These are phyloP conservation scores for Prinia subflava DNA, from an alignment of 2,113 vertebrate genomes.

Conservation along the genomic window DNA sequence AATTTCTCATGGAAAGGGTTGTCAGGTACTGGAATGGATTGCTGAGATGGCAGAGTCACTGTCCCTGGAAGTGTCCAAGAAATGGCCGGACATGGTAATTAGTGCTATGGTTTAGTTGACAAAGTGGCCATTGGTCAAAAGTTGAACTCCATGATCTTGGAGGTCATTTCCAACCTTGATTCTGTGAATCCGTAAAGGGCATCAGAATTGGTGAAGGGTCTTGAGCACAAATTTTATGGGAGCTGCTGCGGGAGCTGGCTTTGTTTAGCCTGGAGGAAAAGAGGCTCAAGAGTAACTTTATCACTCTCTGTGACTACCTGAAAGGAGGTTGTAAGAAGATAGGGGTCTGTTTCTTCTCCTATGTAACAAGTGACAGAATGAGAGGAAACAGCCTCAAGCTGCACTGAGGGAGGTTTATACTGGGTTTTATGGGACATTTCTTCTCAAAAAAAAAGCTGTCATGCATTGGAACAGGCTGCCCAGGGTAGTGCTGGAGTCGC, in stretches of 20 bases:
- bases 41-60: not conserved
- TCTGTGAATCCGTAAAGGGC: not conserved
- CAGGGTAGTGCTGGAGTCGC: not conserved
- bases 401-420: not conserved
- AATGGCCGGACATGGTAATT: not conserved
- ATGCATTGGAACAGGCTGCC: not conserved
- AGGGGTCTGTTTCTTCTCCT: not conserved
- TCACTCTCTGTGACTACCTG: not conserved
- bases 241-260: not conserved
- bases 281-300: not conserved
- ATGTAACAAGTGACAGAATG: not conserved
- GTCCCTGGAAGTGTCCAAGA: not conserved
- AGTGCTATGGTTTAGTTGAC: not conserved
- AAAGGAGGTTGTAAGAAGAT: not conserved
- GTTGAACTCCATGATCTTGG: not conserved
- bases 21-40: not conserved
- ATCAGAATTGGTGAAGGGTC: not conserved
- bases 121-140: not conserved
- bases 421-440: not conserved
- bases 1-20: not conserved
- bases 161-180: not conserved
- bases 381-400: not conserved
- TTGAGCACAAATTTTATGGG: not conserved
- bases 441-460: not conserved
- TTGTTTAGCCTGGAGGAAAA: not conserved